Base-by-base conservation (phyloP, 2,888 invertebrate species). In the Agonopterix alstromeriana region DNA sequence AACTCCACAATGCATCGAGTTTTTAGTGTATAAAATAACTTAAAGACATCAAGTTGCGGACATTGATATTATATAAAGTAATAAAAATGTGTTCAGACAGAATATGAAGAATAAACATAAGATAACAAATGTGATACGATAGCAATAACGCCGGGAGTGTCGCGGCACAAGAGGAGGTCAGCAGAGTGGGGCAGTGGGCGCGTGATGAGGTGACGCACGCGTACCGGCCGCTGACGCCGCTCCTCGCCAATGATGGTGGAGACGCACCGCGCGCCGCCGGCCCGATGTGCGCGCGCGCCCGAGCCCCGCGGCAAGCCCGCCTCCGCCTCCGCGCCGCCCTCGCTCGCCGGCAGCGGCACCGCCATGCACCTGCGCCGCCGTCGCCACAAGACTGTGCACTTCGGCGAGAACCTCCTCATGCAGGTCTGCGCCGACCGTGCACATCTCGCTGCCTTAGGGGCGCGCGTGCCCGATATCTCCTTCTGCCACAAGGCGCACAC, bases 361-460 rank as follows among this genome's bases (percentile, higher is more conserved):
- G 76, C 79, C 60, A 87, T 93, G 71, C 92, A 92, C 61, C 84
- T 93, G 52, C 92, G 93, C 48, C 90, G 94, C 50, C 90, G 94
- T 48, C 91, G 94, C 51, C 94, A 94, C 82, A 94, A 94, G 80
- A 94, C 94, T 46, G 94, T 94, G 46, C 94, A 94, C 78, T 94
- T 94, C 71, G 94, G 94, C 51, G 94, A 94, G 71, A 94, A 94
- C 75, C 89, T 94, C 35, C 77, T 94, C 59, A 91, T 93, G 77
- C 93, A 94, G 77, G 93, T 94, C 47, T 93, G 93, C 77, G 92
- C 93, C 56, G 93, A 94, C 77, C 91, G 93, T 50, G 92, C 88
- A 11, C 88, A 89, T 60, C 71, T 88, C 54, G 80, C 89, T 42
- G 86, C 88, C 43, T 77, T 89, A 48, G 89, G 90, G 42, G 88